Percentiles rank a stretch among this genome's conserved stretches.
Evolutionary conservation across 2,888 invertebrate species (phyloP).

Genomic region (Eristalis intricaria): DNA sequence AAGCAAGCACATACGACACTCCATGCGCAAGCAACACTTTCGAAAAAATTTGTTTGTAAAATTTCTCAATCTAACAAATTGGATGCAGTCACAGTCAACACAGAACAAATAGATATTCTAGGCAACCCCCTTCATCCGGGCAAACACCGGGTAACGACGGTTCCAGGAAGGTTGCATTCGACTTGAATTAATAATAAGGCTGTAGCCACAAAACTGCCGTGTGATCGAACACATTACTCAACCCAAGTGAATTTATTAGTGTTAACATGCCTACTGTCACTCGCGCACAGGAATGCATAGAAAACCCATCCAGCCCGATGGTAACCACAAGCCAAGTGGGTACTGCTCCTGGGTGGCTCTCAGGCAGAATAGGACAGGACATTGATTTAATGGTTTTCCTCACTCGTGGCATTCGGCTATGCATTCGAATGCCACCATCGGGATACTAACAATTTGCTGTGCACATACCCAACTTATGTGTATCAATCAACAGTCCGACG

Average conservation of each 20-base stretch:
- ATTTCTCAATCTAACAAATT: background rate
- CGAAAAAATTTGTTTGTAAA: background rate
- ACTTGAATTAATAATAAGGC: slow-evolving; percentile 67
- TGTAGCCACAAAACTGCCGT: slow-evolving; percentile 52
- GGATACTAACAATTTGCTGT: slow-evolving; percentile 21
- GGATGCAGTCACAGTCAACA: background rate
- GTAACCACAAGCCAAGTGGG: slow-evolving; percentile 26
- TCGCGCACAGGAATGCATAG: slow-evolving; percentile 62
- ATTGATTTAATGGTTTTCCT: slow-evolving; percentile 68
- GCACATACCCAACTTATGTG: background rate
- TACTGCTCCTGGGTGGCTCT: slow-evolving; percentile 62
- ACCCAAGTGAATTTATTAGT: slow-evolving; percentile 66
- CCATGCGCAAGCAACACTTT: background rate
- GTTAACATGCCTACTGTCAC: slow-evolving; percentile 66
- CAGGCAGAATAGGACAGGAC: slow-evolving; percentile 63
- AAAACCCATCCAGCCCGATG: slow-evolving; percentile 28
- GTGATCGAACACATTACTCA: slow-evolving; percentile 70
- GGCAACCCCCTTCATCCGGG: slow-evolving; percentile 53
- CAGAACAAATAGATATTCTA: background rate
- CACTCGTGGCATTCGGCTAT: slow-evolving; percentile 52
- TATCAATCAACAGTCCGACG: slow-evolving; percentile 7
- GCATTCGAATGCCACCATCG: slow-evolving; percentile 44
- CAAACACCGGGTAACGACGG: slow-evolving; percentile 24
- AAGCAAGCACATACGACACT: too few relatives aligned
- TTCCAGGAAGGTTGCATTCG: slow-evolving; percentile 67